Percentiles rank a stretch among this genome's conserved stretches.
These are phyloP conservation scores for Aphidius ervi DNA, from an alignment of 1,140 invertebrate species.

Conservation along the genomic window DNA sequence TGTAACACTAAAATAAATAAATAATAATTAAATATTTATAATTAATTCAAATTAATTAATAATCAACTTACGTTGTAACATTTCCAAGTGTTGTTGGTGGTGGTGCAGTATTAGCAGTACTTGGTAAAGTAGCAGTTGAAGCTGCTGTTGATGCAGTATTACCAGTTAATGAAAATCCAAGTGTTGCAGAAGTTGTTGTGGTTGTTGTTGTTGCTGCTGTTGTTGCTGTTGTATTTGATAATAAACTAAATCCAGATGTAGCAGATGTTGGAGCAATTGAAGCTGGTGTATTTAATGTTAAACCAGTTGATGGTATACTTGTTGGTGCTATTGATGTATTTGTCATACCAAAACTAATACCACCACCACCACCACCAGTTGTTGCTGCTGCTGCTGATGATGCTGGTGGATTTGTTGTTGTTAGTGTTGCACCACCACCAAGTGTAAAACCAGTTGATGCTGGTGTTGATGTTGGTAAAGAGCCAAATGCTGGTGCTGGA, in stretches of 20 bases:
- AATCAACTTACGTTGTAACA: slow-evolving; percentile 48
- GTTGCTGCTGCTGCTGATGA: slow-evolving; percentile 28
- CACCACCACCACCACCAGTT: background rate
- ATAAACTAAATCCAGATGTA: slow-evolving; percentile 41
- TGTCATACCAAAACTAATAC: slow-evolving; percentile 23
- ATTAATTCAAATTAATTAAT: background rate
- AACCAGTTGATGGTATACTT: no score
- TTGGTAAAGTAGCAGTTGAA: slow-evolving; percentile 20
- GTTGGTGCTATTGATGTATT: slow-evolving; percentile 26
- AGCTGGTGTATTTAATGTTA: no score
- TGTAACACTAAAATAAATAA: slow-evolving; percentile 43
- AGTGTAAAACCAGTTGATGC: slow-evolving; percentile 15
- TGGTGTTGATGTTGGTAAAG: background rate
- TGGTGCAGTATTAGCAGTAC: slow-evolving; percentile 28
- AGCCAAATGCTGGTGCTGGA: slow-evolving; percentile 11
- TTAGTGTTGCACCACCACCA: slow-evolving; percentile 17
- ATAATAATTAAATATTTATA: slow-evolving; percentile 16
- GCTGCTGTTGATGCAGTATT: slow-evolving; percentile 16
- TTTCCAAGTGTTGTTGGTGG: slow-evolving; percentile 47
- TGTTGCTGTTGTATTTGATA: slow-evolving; percentile 39
- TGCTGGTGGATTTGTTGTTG: slow-evolving; percentile 37
- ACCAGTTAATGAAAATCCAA: slow-evolving; percentile 18
- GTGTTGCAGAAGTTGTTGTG: slow-evolving; percentile 13
- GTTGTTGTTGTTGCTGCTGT: slow-evolving; percentile 27
- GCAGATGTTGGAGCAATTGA: slow-evolving; percentile 15